Conservation (phyloP, 92 coral and sea anemone species). For the Metridium senile region DNA sequence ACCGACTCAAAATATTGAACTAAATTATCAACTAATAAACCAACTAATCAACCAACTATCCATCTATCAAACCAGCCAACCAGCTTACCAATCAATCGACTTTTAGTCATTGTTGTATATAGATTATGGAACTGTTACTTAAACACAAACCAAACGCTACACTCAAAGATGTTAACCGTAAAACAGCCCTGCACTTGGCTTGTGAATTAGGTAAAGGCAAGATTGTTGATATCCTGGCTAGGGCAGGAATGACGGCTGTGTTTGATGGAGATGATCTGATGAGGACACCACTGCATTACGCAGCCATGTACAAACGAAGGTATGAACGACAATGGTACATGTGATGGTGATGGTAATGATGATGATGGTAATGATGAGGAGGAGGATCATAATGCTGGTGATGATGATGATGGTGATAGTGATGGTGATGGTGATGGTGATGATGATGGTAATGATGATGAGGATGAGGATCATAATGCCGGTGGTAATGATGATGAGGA, state of each 20-base stretch:
- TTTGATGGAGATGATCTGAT: slow-evolving; percentile 74
- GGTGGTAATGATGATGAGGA: no score
- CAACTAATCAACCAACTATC: no score
- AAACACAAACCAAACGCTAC: slow-evolving; percentile 56
- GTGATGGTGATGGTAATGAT: neutral
- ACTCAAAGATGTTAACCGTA: slow-evolving; percentile 59
- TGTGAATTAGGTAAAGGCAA: slow-evolving; percentile 55
- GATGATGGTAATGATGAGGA: neutral
- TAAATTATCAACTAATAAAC: no score
- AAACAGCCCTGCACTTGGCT: slow-evolving; percentile 77
- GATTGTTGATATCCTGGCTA: slow-evolving; percentile 62
- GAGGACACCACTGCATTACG: slow-evolving; percentile 77
- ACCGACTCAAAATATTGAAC: no score
- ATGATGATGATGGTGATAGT: neutral
- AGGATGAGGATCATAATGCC: no score
- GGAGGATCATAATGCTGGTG: neutral
- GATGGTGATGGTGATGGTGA: neutral
- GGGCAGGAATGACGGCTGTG: slow-evolving; percentile 51
- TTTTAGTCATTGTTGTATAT: no score
- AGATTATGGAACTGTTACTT: slow-evolving; percentile 67
- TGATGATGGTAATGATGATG: no score
- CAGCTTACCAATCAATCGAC: no score
- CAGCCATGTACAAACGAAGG: slow-evolving; percentile 77
- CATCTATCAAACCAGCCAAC: no score
- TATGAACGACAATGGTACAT: neutral